Percentiles rank a stretch among this genome's conserved stretches.
Conservation (phyloP, 2,888 invertebrate species). For the Parascotia fuliginaria region DNA sequence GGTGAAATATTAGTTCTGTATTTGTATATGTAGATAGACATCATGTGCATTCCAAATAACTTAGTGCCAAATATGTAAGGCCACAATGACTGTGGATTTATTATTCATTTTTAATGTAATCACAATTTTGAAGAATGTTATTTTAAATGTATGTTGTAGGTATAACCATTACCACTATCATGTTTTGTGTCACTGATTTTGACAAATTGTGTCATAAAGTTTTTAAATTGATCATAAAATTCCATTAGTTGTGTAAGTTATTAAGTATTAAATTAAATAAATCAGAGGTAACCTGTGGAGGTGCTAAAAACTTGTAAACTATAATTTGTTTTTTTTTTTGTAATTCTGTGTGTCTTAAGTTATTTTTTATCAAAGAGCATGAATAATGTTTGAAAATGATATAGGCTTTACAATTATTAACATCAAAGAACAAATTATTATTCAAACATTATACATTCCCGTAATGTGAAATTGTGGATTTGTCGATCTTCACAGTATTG, state of each 20-base stretch:
- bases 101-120: slow-evolving; percentile 64
- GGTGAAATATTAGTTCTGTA: slow-evolving; percentile 55
- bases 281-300: slow-evolving; percentile 72
- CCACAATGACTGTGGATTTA: slow-evolving; percentile 59
- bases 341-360: slow-evolving; percentile 60
- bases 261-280: slow-evolving; percentile 49
- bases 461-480: slow-evolving; percentile 58
- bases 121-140: slow-evolving; percentile 66
- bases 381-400: slow-evolving; percentile 31
- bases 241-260: slow-evolving; percentile 63
- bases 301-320: slow-evolving; percentile 76
- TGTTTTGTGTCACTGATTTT: slow-evolving; percentile 65
- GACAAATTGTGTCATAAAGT: slow-evolving; percentile 61
- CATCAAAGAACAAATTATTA: slow-evolving; percentile 37
- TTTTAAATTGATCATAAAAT: slow-evolving; percentile 60
- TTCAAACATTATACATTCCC: slow-evolving; percentile 46
- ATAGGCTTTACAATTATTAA: slow-evolving; percentile 32
- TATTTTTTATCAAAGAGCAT: slow-evolving; percentile 55
- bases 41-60: slow-evolving; percentile 80
- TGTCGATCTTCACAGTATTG: slow-evolving; percentile 81
- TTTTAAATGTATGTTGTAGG: slow-evolving; percentile 51
- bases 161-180: slow-evolving; percentile 41
- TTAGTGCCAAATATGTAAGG: slow-evolving; percentile 81
- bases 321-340: slow-evolving; percentile 56
- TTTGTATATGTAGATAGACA: slow-evolving; percentile 73